phyloP scores from a whole-genome alignment of 1,140 invertebrate genomes.

The Bacillus rossius region DNA sequence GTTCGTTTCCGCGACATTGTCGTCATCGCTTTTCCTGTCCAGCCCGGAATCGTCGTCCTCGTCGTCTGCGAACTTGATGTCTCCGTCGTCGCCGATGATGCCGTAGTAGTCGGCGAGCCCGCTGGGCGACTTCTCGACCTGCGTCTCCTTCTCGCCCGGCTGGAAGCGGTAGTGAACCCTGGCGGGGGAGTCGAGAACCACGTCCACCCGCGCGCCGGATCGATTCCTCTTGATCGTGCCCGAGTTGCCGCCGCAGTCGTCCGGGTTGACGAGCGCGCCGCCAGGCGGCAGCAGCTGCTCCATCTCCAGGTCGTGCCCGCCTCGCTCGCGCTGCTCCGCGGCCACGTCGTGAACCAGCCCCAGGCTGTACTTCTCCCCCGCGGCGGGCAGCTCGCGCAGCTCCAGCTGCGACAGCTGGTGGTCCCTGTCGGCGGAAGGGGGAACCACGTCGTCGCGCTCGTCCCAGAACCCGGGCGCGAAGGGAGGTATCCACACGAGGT shows the following conservation, averaged over 20 bases:
- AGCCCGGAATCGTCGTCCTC: constrained; percentile 44
- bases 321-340: background rate
- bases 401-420: background rate
- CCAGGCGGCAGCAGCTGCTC: background rate
- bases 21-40: constrained; percentile 25
- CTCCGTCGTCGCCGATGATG: constrained; percentile 37
- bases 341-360: background rate
- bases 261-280: background rate
- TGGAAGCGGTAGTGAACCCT: constrained; percentile 33
- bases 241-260: background rate
- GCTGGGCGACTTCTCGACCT: constrained; percentile 32
- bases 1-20: background rate
- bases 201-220: constrained; percentile 13
- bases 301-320: background rate
- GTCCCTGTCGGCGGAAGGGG: background rate
- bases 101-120: constrained; percentile 38
- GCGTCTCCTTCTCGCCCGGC: constrained; percentile 37
- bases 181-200: constrained; percentile 31
- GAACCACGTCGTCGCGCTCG: background rate
- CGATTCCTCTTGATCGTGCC: background rate
- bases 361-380: background rate
- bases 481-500: constrained; percentile 80
- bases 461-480: constrained; percentile 41
- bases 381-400: background rate
- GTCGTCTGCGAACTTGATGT: constrained; percentile 47